Evolutionary conservation across 2,113 vertebrate species (phyloP), one percentile per base, ranked within the genome.

Genomic region (Chaenogobius annularis): DNA sequence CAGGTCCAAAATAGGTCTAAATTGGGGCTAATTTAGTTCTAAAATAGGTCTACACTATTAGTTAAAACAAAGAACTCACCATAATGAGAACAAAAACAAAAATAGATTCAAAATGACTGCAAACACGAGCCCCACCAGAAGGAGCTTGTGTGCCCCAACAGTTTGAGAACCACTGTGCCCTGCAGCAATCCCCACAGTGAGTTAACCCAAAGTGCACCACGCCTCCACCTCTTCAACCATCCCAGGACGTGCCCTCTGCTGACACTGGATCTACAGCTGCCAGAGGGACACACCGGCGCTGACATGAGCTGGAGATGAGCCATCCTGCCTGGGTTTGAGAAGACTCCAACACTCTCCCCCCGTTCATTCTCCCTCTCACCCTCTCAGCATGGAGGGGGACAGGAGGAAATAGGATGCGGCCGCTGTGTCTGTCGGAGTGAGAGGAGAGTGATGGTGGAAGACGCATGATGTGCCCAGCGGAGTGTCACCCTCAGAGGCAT

Each of bases 241-340:
- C n/a, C 10, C 62, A 55, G 71, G 79, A 83, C 73, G 52, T 69
- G 68, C 10, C 66, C 81, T 68, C n/a, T 56, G 66, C 77, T 67
- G 71, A 81, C 74, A 86, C 23, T 5, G 40, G 75, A 78, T 70
- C 73, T 35, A 22, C 76, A 79, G 76, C 75, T 67, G 76, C 68
- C 78, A 65, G 43, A 66, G 48, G 80, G 74, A 31, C 77, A 77
- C 62, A 79, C 83, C 69, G 70, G 78, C 50, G 73, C 48, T 73
- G 82, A 84, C 83, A 80, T 56, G 20, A 78, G 70, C 78, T 79
- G 77, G 78, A 86, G 46, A 68, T 50, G 64, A 73, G 85, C 80
- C 80, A 78, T 77, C 64, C 14, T 11, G 64, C 82, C 78, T 73
- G 48, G 75, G 76, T 64, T 40, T 58, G 19, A 3, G 1, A 50